A percentile compares a stretch with the other conserved stretches of the same genome.
These are phyloP conservation scores for Gambusia holbrooki DNA, from an alignment of 2,113 vertebrate genomes.

Conservation along the genomic window DNA sequence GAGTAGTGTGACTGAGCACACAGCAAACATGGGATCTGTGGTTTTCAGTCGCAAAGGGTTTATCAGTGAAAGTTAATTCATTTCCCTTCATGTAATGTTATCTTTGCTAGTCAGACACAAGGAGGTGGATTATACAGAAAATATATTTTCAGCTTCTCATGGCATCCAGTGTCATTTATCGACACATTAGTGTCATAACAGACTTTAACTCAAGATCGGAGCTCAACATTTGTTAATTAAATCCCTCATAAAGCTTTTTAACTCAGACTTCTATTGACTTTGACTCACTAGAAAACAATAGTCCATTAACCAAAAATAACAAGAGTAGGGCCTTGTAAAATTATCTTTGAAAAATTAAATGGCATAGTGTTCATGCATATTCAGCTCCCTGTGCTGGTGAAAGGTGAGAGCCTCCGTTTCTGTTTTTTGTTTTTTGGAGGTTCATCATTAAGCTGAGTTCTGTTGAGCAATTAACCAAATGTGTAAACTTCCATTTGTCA, in stretches of 20 bases:
- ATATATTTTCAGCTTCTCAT: constrained; percentile 17
- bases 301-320: not conserved
- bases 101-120: constrained; percentile 32
- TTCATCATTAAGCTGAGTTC: too few species aligned
- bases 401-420: not conserved
- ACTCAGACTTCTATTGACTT: not conserved
- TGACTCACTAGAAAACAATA: not conserved
- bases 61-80: constrained; percentile 61
- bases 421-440: too few species aligned
- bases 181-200: not conserved
- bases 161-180: constrained; percentile 7
- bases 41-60: constrained; percentile 34
- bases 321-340: not conserved
- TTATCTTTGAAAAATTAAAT: not conserved
- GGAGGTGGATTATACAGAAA: constrained; percentile 12
- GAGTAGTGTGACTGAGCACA: constrained; percentile 29
- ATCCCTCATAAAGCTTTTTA: not conserved
- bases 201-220: not conserved
- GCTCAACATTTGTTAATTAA: not conserved
- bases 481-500: too few species aligned
- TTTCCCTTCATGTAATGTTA: constrained; percentile 49
- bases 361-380: too few species aligned
- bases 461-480: too few species aligned
- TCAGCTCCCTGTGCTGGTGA: not conserved
- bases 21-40: constrained; percentile 37